Evolutionary conservation across 2,113 vertebrate species (phyloP), one percentile per base, ranked within the genome.

Genomic region (Pitta sordida): DNA sequence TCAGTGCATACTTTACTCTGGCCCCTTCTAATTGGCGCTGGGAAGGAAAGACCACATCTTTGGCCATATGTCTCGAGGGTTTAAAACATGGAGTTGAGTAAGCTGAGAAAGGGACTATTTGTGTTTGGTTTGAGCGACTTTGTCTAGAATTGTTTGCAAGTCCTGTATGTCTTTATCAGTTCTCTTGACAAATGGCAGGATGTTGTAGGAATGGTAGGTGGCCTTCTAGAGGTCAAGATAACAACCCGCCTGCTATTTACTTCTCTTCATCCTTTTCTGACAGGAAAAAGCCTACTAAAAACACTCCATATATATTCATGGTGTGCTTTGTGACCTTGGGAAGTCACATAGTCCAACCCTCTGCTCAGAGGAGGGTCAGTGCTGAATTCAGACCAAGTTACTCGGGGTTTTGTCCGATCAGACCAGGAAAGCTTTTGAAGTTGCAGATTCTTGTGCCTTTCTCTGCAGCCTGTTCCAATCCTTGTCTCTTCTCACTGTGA

Each of bases 221-320:
- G 86, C 91, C 88, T 94, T 91, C 69, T 78, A 92, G 91, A 92
- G 92, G 91, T 94, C 94, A 93, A 94, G 94, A 94, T 94, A 96
- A 95, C 80, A 90, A 84, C 81, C 36, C 91, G 92, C 56, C 79
- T 83, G 27, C 83, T 96, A 86, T 94, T 93, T 90, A 70, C 92
- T 78, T 43, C 55, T 88, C 71, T 63, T 90, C 92, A 71, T 91
- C 88, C 83, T 84, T 92, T 86, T 94, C 91, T 91, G 86, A 88
- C 91, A 84, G 94, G 95, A 94, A 95, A 82, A 88, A 83, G 77
- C 39, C 65, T 86, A 21, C 88, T 88, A 49, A 88, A 88, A 93
- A 93, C 92, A 64, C 73, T 46, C 52, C 52, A 5, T 78, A 29
- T 83, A 34, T 93, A 81, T 84, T 93, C 27, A 27, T 53, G 58